These are phyloP conservation scores for Allacma fusca DNA, from an alignment of 2,888 invertebrate genomes.

Conservation along the genomic window DNA sequence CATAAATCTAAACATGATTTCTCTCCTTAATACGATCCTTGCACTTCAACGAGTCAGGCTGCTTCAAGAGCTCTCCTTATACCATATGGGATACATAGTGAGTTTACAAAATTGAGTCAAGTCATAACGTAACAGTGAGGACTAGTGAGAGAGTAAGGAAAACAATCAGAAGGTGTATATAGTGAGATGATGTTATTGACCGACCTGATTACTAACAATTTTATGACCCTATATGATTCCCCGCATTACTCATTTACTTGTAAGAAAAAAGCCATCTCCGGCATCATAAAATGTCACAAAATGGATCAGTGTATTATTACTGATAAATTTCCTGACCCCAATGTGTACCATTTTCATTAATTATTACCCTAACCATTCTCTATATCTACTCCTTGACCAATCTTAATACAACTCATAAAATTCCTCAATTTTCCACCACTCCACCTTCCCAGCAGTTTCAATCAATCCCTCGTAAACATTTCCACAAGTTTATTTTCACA, in stretches of 20 bases:
- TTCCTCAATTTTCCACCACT: background rate
- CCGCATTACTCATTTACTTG: slow-evolving; percentile 16
- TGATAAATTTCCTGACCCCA: background rate
- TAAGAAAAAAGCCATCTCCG: background rate
- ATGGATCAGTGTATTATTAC: slow-evolving; percentile 32
- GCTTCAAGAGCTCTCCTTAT: too few relatives aligned
- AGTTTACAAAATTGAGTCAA: too few relatives aligned
- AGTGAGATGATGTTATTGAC: slow-evolving; percentile 35
- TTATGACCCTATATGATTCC: slow-evolving; percentile 30
- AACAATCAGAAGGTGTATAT: background rate
- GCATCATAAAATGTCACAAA: slow-evolving; percentile 38
- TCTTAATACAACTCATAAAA: slow-evolving; percentile 7
- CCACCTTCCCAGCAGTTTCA: background rate
- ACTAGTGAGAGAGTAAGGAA: background rate
- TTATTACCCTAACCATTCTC: background rate
- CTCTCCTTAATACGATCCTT: background rate
- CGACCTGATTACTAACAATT: slow-evolving; percentile 43
- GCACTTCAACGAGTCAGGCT: too few relatives aligned
- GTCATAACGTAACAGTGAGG: background rate
- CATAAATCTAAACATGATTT: slow-evolving; percentile 5
- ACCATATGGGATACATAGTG: too few relatives aligned
- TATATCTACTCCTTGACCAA: background rate
- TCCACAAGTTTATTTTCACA: background rate
- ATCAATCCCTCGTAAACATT: background rate
- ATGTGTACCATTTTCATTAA: slow-evolving; percentile 7